Conservation (phyloP, 2,113 vertebrate genomes). For the Rhynchomys soricoides region DNA sequence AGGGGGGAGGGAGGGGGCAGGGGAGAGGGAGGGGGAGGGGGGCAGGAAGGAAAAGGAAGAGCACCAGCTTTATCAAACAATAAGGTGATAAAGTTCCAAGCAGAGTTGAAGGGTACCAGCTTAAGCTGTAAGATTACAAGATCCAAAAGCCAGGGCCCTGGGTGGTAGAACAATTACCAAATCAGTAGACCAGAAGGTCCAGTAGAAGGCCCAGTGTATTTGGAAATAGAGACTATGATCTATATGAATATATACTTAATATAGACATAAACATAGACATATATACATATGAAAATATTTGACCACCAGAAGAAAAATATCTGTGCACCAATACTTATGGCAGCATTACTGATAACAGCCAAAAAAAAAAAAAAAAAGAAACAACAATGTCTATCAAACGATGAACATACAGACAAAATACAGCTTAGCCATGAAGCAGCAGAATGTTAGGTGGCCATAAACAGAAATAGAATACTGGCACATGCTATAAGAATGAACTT, state of each 20-base stretch:
- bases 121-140: neutral
- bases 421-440: neutral
- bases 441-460: constrained; percentile 7
- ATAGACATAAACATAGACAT: neutral
- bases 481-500: neutral
- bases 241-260: neutral
- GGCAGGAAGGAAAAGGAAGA: neutral
- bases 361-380: neutral
- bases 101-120: neutral
- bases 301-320: neutral
- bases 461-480: neutral
- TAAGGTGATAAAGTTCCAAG: neutral
- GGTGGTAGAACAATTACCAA: neutral
- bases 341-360: neutral
- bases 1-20: neutral
- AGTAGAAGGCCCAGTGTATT: neutral
- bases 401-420: neutral
- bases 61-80: neutral
- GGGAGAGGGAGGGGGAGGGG: neutral
- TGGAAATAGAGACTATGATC: neutral
- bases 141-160: neutral
- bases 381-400: neutral
- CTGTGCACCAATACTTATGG: neutral
- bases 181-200: neutral
- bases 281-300: neutral